These are phyloP conservation scores for Sebastiscus albofasciatus DNA, from an alignment of 2,797 vertebrate genomes.

Conservation along the genomic window DNA sequence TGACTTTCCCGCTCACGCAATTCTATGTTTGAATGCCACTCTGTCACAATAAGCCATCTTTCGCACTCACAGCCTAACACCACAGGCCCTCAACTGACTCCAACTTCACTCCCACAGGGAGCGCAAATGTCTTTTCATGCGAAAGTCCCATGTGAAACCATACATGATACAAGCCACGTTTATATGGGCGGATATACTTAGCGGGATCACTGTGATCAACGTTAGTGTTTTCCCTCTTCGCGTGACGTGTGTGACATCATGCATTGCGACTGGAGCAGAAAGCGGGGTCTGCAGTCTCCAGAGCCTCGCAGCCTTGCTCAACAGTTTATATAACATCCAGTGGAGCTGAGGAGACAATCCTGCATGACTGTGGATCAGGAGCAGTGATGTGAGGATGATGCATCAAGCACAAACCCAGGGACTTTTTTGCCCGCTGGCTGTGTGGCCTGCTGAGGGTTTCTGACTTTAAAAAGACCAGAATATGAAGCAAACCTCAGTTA, in stretches of 20 bases:
- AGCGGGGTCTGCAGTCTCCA: conserved; percentile 5
- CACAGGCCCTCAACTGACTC: not conserved
- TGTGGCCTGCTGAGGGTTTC: conserved; percentile 4
- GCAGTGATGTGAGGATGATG: conserved; percentile 59
- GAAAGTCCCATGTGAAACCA: not conserved
- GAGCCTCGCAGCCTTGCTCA: conserved; percentile 12
- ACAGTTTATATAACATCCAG: conserved; percentile 55
- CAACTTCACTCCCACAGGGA: not conserved
- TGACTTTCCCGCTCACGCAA: not conserved
- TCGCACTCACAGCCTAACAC: not conserved
- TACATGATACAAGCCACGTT: not conserved
- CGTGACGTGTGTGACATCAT: conserved; percentile 16
- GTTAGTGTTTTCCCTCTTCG: not conserved
- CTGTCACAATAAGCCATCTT: not conserved
- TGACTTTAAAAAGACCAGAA: conserved; percentile 33
- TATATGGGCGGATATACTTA: not conserved
- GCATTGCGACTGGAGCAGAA: conserved; percentile 21
- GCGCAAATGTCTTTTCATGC: too few species aligned
- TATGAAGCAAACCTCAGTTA: conserved; percentile 25
- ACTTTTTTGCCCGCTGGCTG: conserved; percentile 31
- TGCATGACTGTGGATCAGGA: conserved; percentile 17
- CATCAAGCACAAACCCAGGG: conserved; percentile 2
- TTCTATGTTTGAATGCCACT: not conserved
- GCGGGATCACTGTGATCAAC: not conserved
- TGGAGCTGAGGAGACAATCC: conserved; percentile 26